A percentile compares a stretch with the other conserved stretches of the same genome.
phyloP scores from a whole-genome alignment of 2,113 vertebrate species.

The Apeltes quadracus region DNA sequence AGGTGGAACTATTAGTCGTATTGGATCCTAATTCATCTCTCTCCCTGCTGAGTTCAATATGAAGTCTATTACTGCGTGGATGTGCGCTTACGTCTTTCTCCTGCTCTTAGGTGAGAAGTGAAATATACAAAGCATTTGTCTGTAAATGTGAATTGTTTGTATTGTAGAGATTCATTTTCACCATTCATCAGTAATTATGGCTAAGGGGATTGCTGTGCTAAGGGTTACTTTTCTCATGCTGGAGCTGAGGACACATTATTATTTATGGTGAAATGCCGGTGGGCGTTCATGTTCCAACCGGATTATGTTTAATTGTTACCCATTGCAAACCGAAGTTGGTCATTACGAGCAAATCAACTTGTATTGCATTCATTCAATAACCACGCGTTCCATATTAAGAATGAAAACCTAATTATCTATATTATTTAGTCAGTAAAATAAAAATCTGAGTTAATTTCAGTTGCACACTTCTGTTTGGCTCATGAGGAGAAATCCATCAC shows the following conservation, averaged over 20 bases:
- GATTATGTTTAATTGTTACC: slow-evolving; percentile 31
- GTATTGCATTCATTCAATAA: neutral
- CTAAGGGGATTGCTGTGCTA: neutral
- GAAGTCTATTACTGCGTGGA: slow-evolving; percentile 72
- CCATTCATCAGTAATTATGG: neutral
- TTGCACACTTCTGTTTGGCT: neutral
- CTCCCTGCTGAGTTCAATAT: slow-evolving; percentile 53
- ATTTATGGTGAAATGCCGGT: neutral
- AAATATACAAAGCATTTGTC: slow-evolving; percentile 10
- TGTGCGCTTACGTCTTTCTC: slow-evolving; percentile 59
- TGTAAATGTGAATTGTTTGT: neutral
- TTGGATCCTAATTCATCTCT: slow-evolving; percentile 54
- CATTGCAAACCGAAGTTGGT: slow-evolving; percentile 32
- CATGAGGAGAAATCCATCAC: slow-evolving; percentile 1
- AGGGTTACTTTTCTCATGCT: slow-evolving; percentile 17
- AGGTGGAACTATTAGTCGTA: slow-evolving; percentile 59
- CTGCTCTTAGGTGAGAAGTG: slow-evolving; percentile 74
- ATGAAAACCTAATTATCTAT: neutral
- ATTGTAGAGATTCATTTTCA: neutral
- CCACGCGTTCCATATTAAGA: neutral
- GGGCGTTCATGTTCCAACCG: neutral
- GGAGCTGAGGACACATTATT: slow-evolving; percentile 13
- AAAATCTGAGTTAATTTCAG: neutral
- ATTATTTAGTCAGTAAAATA: neutral
- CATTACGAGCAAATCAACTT: slow-evolving; percentile 5